Evolutionary conservation across 2,888 invertebrate species (phyloP).

Genomic region (Elegia similella): DNA sequence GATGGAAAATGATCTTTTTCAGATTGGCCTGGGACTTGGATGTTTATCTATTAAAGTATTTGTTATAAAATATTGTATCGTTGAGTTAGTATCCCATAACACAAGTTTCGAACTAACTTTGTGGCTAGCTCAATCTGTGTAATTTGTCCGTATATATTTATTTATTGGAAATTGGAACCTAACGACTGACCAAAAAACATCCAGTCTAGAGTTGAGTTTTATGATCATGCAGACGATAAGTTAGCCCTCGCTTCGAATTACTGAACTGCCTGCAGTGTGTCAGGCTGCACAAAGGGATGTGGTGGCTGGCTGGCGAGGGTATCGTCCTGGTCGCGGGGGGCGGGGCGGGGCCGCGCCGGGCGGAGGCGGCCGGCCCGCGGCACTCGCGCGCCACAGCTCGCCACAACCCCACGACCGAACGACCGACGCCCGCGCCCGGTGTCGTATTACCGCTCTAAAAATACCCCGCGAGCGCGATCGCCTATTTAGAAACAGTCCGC

Average conservation of each 20-base stretch:
- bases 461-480: slow-evolving; percentile 77
- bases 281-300: slow-evolving; percentile 48
- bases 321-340: slow-evolving; percentile 33
- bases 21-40: no score
- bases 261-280: slow-evolving; percentile 22
- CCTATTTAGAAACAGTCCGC: slow-evolving; percentile 78
- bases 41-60: no score
- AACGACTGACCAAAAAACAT: not conserved
- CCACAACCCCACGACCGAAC: slow-evolving; percentile 62
- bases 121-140: no score
- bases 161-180: no score
- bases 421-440: slow-evolving; percentile 72
- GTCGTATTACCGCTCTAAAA: slow-evolving; percentile 80
- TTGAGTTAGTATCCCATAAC: no score
- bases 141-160: no score
- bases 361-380: slow-evolving; percentile 27
- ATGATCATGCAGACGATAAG: slow-evolving; percentile 13
- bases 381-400: slow-evolving; percentile 71
- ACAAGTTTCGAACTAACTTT: no score
- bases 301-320: slow-evolving; percentile 48
- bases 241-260: not conserved
- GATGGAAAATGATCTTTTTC: no score
- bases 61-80: no score
- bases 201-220: not conserved
- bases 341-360: slow-evolving; percentile 24